Conservation (phyloP, 2,797 vertebrate species). For the Cossypha niveicapilla region DNA sequence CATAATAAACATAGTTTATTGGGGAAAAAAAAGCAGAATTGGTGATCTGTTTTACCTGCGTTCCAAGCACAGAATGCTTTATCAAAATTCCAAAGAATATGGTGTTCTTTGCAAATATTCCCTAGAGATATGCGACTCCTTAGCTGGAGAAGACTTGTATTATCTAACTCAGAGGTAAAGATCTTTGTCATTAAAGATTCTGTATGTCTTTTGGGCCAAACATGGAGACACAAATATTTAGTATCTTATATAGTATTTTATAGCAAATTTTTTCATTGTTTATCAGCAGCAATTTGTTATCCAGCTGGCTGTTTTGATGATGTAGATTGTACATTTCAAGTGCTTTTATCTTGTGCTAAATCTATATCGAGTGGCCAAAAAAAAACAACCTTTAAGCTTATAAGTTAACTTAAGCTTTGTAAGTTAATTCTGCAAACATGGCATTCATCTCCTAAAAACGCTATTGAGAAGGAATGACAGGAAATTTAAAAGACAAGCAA, state of each 20-base stretch:
- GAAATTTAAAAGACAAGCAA: neutral
- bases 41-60: conserved; percentile 75
- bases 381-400: neutral
- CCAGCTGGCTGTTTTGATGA: neutral
- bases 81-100: neutral
- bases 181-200: neutral
- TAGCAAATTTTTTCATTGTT: neutral
- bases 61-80: conserved; percentile 47
- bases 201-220: neutral
- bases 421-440: neutral
- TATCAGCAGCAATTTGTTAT: conserved; percentile 1
- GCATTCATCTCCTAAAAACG: neutral
- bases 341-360: conserved; percentile 45
- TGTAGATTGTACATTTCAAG: conserved; percentile 13
- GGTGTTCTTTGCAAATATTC: neutral
- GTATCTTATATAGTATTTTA: neutral
- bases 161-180: neutral
- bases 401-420: neutral
- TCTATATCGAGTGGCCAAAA: neutral
- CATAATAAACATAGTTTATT: conserved; percentile 92
- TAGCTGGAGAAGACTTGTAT: conserved; percentile 11
- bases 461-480: neutral
- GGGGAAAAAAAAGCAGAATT: conserved; percentile 76
- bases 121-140: neutral
- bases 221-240: neutral